These are phyloP conservation scores for Sebastolobus alascanus DNA, from an alignment of 2,797 vertebrate genomes.

Conservation along the genomic window DNA sequence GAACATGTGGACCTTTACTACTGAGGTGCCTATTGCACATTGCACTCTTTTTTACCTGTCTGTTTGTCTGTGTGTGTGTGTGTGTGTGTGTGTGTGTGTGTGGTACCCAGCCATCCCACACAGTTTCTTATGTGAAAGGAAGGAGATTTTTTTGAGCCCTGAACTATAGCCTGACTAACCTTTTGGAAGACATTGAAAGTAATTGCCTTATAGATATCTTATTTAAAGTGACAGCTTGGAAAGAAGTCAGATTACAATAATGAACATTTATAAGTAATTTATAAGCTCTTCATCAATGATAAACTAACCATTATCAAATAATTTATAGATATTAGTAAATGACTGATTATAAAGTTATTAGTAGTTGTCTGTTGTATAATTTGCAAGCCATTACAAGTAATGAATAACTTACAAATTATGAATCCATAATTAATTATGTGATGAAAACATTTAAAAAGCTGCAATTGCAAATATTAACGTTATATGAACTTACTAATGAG, in stretches of 20 bases:
- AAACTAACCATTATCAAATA: background rate
- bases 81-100: slow-evolving; percentile 12
- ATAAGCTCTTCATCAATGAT: background rate
- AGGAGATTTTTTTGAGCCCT: slow-evolving; percentile 1
- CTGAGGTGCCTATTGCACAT: background rate
- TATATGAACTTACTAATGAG: background rate
- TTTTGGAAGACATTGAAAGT: background rate
- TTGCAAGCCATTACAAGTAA: background rate
- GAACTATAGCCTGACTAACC: background rate
- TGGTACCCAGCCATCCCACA: slow-evolving; percentile 36
- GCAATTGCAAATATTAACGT: background rate
- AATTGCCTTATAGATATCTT: background rate
- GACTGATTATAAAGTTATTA: background rate
- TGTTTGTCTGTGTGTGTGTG: background rate
- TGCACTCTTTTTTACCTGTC: background rate
- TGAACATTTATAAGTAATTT: background rate
- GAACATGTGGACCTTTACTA: slow-evolving; percentile 65
- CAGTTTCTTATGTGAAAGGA: background rate
- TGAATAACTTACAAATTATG: background rate
- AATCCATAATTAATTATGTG: background rate
- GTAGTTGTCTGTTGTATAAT: background rate
- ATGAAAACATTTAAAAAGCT: background rate
- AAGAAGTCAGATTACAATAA: background rate
- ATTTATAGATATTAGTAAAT: background rate
- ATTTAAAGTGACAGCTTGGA: background rate